phyloP scores from a whole-genome alignment of 2,888 invertebrate genomes.

The Acleris emargana region DNA sequence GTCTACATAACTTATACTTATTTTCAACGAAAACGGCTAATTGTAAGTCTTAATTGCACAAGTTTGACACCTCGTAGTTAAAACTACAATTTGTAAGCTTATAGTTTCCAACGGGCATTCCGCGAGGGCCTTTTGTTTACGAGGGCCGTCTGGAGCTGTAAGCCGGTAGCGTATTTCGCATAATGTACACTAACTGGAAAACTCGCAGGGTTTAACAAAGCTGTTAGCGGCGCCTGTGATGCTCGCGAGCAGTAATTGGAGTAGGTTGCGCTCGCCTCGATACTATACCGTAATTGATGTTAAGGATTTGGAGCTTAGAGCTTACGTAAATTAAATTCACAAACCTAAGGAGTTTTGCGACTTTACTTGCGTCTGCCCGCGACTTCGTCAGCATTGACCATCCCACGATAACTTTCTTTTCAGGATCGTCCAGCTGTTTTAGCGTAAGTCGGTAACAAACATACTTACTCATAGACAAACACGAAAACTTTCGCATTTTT shows the following conservation, averaged over 20 bases:
- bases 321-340: slow-evolving; percentile 40
- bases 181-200: slow-evolving; percentile 7
- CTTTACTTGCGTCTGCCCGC: slow-evolving; percentile 45
- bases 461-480: too few relatives aligned
- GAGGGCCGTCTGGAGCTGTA: slow-evolving; percentile 2
- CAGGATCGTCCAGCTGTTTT: too few relatives aligned
- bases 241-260: slow-evolving; percentile 50
- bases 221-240: slow-evolving; percentile 45
- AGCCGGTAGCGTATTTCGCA: not conserved
- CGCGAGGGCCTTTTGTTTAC: slow-evolving; percentile 16
- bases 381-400: slow-evolving; percentile 22
- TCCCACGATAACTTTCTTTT: slow-evolving; percentile 31
- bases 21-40: not conserved
- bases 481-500: too few relatives aligned
- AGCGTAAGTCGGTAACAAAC: too few relatives aligned
- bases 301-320: slow-evolving; percentile 41
- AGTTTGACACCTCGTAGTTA: not conserved
- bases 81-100: not conserved
- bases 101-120: not conserved
- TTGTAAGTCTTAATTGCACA: not conserved
- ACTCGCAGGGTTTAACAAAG: slow-evolving; percentile 33
- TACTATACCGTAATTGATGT: slow-evolving; percentile 51
- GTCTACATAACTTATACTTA: too few relatives aligned
- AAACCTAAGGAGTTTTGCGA: slow-evolving; percentile 39
- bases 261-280: slow-evolving; percentile 43